Evolutionary conservation across 2,888 invertebrate genomes (phyloP).

Genomic region (Drosophila paranaensis): DNA sequence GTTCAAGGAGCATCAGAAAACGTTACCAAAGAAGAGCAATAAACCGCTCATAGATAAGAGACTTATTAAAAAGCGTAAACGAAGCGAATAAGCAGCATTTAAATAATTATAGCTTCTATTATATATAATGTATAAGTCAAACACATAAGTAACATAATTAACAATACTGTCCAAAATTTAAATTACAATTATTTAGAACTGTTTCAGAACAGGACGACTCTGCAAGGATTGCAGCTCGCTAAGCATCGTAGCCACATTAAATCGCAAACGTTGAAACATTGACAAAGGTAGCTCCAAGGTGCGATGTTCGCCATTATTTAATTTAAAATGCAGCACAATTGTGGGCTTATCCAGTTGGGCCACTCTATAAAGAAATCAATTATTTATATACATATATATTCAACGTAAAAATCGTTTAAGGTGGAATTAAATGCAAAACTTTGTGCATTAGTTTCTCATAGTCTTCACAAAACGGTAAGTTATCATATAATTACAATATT

Average conservation of each 20-base stretch:
- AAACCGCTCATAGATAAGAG: constrained; percentile 20
- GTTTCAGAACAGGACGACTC: constrained; percentile 85
- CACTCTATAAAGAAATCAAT: constrained; percentile 60
- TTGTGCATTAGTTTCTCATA: neutral
- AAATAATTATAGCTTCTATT: neutral
- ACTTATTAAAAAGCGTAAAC: constrained; percentile 40
- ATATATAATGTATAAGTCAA: neutral
- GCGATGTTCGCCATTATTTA: constrained; percentile 84
- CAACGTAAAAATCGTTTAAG: constrained; percentile 12
- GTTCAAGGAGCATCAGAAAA: constrained; percentile 85
- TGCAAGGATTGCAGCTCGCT: constrained; percentile 86
- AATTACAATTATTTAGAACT: constrained; percentile 59
- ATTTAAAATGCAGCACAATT: constrained; percentile 86
- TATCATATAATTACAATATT: neutral
- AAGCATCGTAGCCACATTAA: constrained; percentile 85
- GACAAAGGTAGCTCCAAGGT: constrained; percentile 86
- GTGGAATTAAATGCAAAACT: neutral
- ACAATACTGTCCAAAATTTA: neutral
- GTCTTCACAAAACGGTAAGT: no score
- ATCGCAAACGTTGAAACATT: constrained; percentile 86
- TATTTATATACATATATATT: constrained; percentile 27
- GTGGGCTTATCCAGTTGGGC: constrained; percentile 84
- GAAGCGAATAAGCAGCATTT: constrained; percentile 29
- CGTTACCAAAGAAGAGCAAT: constrained; percentile 10
- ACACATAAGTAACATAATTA: constrained; percentile 1